Base-by-base conservation (phyloP, 2,888 invertebrate species). In the Baccha elongata region DNA sequence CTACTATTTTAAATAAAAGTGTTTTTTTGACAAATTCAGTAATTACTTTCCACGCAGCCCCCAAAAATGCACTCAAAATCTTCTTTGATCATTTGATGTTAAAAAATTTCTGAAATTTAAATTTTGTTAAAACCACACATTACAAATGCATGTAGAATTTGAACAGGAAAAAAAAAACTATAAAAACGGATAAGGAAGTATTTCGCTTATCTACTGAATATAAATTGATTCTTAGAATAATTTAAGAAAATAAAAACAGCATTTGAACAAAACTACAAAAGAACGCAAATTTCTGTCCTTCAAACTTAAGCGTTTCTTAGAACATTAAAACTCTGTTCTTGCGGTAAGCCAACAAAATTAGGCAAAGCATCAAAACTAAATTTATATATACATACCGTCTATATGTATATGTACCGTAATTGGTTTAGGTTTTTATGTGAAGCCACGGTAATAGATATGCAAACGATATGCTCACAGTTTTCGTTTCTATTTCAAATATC, bases 391-490 rank as follows among this genome's bases (percentile, higher is more conserved):
- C n/a, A 40, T 23, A 23, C 40, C 23, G 7, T 15, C 10, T 35
- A 32, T 50, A 10, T 13, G 7, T 15, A 17, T 35, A 32, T 50
- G n/a, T 13, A 15, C 58, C 74, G 23, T 74, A 74, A 74, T 74
- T 74, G 67, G 74, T 74, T 67, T 60, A 42, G 67, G 74, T 44
- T 58, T 72, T 55, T 67, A 48, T 74, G 50, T 21, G 46, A 52
- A 60, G 29, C 60, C 44, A 44, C 19, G 17, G 60, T 60, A 60
- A 60, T 60, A 60, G 60, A 60, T 60, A 60, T 60, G 42, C 60
- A 60, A 60, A 44, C 60, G 42, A 29, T 44, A 44, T n/a, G 17
- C 42, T 42, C 29, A 15, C 0, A 6, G 15, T 42, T 26, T 6
- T 35, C 8, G 10, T 40, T 55, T 37, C 13, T 23, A 1, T 55